These are phyloP conservation scores for Lerista edwardsae DNA, from an alignment of 2,797 vertebrate genomes.

Conservation along the genomic window DNA sequence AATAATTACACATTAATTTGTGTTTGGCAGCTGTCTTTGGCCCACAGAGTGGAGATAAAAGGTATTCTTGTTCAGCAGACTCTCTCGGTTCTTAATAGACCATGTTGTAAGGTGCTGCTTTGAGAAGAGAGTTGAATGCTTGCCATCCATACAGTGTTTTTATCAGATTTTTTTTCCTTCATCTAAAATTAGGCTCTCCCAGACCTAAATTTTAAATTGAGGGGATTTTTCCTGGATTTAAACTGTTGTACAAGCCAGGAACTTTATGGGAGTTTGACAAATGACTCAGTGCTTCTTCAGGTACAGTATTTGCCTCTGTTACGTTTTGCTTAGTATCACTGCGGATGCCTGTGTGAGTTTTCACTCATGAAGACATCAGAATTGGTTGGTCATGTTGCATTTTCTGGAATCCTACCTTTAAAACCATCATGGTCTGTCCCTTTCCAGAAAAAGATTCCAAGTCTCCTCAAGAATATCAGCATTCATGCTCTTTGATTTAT, in stretches of 20 bases:
- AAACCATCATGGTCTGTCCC: background rate
- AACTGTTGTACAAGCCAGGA: constrained; percentile 26
- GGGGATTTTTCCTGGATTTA: constrained; percentile 25
- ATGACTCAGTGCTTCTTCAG: background rate
- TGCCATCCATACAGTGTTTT: constrained; percentile 20
- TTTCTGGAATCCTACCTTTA: background rate
- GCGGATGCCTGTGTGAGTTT: background rate
- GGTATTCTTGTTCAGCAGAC: constrained; percentile 69
- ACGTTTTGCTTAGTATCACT: background rate
- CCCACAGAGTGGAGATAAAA: constrained; percentile 76
- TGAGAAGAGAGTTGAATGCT: constrained; percentile 39
- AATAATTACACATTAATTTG: constrained; percentile 86
- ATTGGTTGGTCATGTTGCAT: background rate
- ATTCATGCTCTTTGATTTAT: background rate
- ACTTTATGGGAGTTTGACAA: rapidly evolving
- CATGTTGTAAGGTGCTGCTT: constrained; percentile 37
- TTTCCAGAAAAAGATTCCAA: background rate
- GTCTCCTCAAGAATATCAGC: background rate
- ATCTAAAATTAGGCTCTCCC: background rate
- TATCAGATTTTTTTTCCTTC: constrained; percentile 1
- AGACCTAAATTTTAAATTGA: constrained; percentile 8
- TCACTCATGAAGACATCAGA: background rate
- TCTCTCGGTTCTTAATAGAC: constrained; percentile 66
- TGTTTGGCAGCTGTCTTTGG: constrained; percentile 80
- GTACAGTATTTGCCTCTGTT: background rate